Evolutionary conservation across 2,797 vertebrate species (phyloP), one percentile per base, ranked within the genome.

Genomic region (Xenopus petersii): DNA sequence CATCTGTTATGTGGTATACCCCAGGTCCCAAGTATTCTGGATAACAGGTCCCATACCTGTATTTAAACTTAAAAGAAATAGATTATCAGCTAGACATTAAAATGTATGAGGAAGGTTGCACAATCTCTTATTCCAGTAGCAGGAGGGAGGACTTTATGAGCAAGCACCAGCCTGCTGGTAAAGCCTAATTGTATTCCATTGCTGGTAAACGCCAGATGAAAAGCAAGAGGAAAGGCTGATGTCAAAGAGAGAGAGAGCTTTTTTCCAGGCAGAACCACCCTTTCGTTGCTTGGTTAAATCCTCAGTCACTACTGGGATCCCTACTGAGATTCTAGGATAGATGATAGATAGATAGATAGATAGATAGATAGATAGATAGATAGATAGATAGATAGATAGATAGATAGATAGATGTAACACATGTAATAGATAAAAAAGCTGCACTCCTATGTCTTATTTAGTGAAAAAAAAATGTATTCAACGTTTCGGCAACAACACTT

Each of bases 51-150:
- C 26, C 26, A 30, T 30, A 30, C 26, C 2, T 30, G 26, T 30
- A 8, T 56, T 8, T 16, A 56, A 56, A 17, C 16, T n/a, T 30
- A 4, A 30, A 30, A 30, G 2, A 42, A 42, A 42, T 3, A 59
- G 36, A 70, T 78, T 60, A 58, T 69, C 36, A 47, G 33, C 60
- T 42, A 65, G 42, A 17, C 33, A 69, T 78, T 73, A 78, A 78
- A 78, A 73, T 78, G 70, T 58, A 78, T 73, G 71, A 78, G 54
- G 65, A 46, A 69, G 21, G 51, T 54, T 24, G 26, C 71, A 64
- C 24, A 78, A 54, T 69, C 61, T 74, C 49, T 64, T 24, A 72
- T 77, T 48, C 16, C 36, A 46, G 59, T 36, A 13, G 55, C 7
- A 42, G 36, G 36, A 30, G 70, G 69, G 64, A 17, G 75, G 60